Evolutionary conservation across 2,797 vertebrate genomes (phyloP).

Genomic region (Enteromius fasciolatus): DNA sequence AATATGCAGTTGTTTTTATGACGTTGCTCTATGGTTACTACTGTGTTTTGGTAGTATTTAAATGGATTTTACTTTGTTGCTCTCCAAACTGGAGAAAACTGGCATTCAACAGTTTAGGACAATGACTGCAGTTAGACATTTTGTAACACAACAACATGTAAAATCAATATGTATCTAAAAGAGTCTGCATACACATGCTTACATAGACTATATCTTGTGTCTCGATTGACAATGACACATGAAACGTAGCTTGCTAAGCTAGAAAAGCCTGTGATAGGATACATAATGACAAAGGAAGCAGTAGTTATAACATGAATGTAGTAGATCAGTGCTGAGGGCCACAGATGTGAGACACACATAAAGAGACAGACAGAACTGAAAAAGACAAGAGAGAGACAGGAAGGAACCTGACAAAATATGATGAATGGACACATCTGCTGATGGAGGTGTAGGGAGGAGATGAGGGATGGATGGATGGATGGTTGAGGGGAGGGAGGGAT

Average conservation of each 20-base stretch:
- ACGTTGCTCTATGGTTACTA: neutral
- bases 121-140: neutral
- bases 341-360: neutral
- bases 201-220: neutral
- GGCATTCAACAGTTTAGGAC: neutral
- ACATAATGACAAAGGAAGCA: slow-evolving; percentile 61
- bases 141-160: neutral
- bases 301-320: slow-evolving; percentile 44
- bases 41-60: neutral
- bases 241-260: neutral
- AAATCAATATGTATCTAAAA: neutral
- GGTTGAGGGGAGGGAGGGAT: slow-evolving; percentile 53
- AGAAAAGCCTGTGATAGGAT: neutral
- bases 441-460: slow-evolving; percentile 65
- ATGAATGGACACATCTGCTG: slow-evolving; percentile 74
- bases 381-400: neutral
- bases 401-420: slow-evolving; percentile 70
- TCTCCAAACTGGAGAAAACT: neutral
- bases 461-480: slow-evolving; percentile 17
- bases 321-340: neutral
- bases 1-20: neutral
- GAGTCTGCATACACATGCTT: neutral
- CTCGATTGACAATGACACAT: neutral
- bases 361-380: slow-evolving; percentile 7
- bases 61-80: neutral